phyloP scores from a whole-genome alignment of 1,140 invertebrate genomes.

The Tetragnatha versicolor region DNA sequence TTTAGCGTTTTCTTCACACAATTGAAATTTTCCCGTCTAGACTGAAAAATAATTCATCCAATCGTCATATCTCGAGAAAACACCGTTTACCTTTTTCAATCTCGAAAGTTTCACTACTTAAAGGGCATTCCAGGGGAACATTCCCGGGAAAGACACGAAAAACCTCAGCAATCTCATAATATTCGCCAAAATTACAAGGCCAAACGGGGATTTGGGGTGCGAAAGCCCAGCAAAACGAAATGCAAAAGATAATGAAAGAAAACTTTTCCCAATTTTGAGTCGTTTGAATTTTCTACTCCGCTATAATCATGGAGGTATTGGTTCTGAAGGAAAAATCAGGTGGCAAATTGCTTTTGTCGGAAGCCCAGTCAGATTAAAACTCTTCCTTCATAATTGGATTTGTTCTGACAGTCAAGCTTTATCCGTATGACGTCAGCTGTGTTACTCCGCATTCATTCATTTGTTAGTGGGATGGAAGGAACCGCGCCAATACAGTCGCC shows the following conservation, averaged over 20 bases:
- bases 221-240: no score
- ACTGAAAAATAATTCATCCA: no score
- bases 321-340: slow-evolving; percentile 33
- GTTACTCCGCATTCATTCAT: slow-evolving; percentile 26
- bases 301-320: slow-evolving; percentile 17
- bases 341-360: slow-evolving; percentile 54
- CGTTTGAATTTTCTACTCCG: slow-evolving; percentile 35
- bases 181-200: no score
- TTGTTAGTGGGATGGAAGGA: slow-evolving; percentile 26
- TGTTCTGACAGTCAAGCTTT: slow-evolving; percentile 47
- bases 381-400: slow-evolving; percentile 52
- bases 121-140: no score
- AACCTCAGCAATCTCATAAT: no score
- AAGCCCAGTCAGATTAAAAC: slow-evolving; percentile 52
- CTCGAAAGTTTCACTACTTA: no score
- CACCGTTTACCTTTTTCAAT: no score
- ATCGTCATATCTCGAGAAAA: no score
- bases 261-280: slow-evolving; percentile 24
- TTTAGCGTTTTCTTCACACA: no score
- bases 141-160: no score
- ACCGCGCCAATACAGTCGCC: slow-evolving; percentile 11
- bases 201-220: no score
- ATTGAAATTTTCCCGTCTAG: no score
- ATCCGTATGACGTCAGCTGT: slow-evolving; percentile 24
- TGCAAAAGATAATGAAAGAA: slow-evolving; percentile 12